Conservation (phyloP, 2,797 vertebrate genomes). For the Potorous gilbertii region DNA sequence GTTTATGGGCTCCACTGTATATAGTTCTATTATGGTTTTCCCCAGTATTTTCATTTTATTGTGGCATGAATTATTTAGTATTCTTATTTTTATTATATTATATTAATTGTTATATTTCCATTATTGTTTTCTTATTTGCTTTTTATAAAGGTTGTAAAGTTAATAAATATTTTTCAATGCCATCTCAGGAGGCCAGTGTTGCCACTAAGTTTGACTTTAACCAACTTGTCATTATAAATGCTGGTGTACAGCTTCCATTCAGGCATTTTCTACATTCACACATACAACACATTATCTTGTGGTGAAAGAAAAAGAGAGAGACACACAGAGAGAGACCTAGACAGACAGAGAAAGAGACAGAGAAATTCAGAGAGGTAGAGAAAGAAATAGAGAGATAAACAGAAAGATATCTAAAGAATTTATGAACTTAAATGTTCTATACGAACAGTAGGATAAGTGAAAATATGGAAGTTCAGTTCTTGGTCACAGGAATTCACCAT, state of each 20-base stretch:
- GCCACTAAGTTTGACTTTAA: conserved; percentile 55
- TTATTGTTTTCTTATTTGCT: conserved; percentile 74
- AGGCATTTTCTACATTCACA: conserved; percentile 43
- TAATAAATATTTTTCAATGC: conserved; percentile 63
- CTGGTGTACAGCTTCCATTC: conserved; percentile 29
- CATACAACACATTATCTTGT: neutral
- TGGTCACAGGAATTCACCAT: conserved; percentile 50
- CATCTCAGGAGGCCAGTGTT: conserved; percentile 34
- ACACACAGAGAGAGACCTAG: no score
- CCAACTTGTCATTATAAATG: conserved; percentile 8
- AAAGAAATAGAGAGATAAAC: neutral
- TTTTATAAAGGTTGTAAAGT: conserved; percentile 76
- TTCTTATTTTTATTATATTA: conserved; percentile 77
- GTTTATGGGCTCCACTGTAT: conserved; percentile 79
- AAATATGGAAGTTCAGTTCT: conserved; percentile 47
- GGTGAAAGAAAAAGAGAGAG: no score
- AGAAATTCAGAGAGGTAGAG: neutral
- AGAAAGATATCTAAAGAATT: conserved; percentile 55
- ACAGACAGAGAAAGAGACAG: no score
- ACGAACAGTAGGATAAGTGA: conserved; percentile 41
- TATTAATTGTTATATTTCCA: conserved; percentile 77
- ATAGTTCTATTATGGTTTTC: conserved; percentile 82
- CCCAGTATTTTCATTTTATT: conserved; percentile 82
- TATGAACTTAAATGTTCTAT: conserved; percentile 62
- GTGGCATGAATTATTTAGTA: conserved; percentile 83